Base-by-base conservation (phyloP, 2,797 vertebrate genomes). In the Etheostoma nigrum region DNA sequence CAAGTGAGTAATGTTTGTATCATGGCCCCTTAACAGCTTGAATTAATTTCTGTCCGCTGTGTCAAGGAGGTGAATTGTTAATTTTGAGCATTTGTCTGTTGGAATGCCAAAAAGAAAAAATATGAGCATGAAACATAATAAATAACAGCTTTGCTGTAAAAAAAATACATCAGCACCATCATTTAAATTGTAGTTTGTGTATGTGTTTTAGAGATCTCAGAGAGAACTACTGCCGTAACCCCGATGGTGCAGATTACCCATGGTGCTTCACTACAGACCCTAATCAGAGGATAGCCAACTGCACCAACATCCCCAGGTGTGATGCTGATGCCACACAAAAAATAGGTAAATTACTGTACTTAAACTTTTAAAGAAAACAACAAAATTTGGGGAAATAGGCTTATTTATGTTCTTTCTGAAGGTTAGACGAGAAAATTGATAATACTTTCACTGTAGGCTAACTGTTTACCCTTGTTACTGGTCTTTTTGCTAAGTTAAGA, bases 241-340 rank as follows among this genome's bases (percentile, higher is more conserved):
- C 98, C 44, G 96, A 99, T 86, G 97, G 97, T 44, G 95, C 96
- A 76, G 97, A 97, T 86, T 96, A 96, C 83, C 98, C 98, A 61
- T 99, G 98, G 98, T 99, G 98, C 94, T 98, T 99, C 94, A 99
- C 97, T 52, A 96, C 95, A 76, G 96, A 99, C 88, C 97, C 97
- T 57, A 96, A 96, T 83, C 96, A 96, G 87, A 96, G 96, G 80
- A 94, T 92, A 75, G 97, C 97, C 86, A 97, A 97, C 92, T 99
- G 98, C 90, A 98, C 96, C 79, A 96, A 97, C 86, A 97, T 99
- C 91, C 96, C 97, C 18, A 96, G 96, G 90, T 99, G 98, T 12
- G 96, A 97, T 49, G 86, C 90, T 45, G 90, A 93, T 65, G 85
- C 60, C 47, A 75, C 83, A 21, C 79, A 85, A 61, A 89, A 92